Conservation (phyloP, 2,888 invertebrate genomes). For the Tillus elongatus region DNA sequence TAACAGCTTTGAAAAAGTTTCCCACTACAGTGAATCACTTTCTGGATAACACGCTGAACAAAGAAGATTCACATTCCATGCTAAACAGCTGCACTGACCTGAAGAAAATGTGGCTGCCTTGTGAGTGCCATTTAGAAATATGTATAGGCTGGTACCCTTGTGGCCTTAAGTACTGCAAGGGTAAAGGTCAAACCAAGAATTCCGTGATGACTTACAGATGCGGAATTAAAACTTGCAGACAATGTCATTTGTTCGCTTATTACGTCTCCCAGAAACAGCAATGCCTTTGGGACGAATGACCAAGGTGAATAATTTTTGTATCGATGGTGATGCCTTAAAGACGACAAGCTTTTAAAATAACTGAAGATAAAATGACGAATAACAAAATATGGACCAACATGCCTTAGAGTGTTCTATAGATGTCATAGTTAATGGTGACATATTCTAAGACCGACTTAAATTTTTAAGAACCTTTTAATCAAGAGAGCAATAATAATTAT, state of each 20-base stretch:
- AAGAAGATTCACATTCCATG: conserved; percentile 27
- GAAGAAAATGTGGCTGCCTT: conserved; percentile 61
- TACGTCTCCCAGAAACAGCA: conserved; percentile 74
- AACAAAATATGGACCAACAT: conserved; percentile 36
- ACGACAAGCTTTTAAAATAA: conserved; percentile 11
- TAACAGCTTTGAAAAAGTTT: conserved; percentile 62
- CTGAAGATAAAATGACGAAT: too few relatives aligned
- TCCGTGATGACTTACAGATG: conserved; percentile 72
- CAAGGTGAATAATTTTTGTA: conserved; percentile 20
- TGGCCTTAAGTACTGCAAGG: conserved; percentile 86
- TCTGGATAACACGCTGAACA: conserved; percentile 22
- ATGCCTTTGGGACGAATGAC: conserved; percentile 75
- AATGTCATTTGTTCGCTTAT: conserved; percentile 81
- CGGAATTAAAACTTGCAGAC: conserved; percentile 90
- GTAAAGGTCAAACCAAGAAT: conserved; percentile 45
- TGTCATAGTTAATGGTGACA: too few relatives aligned
- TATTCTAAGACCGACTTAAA: too few relatives aligned
- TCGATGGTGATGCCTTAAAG: conserved; percentile 26
- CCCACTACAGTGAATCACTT: conserved; percentile 42
- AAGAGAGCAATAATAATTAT: too few relatives aligned
- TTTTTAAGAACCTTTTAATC: too few relatives aligned
- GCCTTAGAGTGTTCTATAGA: conserved; percentile 27
- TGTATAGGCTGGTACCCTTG: conserved; percentile 96
- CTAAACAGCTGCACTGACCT: conserved; percentile 54
- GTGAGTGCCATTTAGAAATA: conserved; percentile 76